Base-by-base conservation (phyloP, 2,888 invertebrate genomes). In the Sthenelais limicola region DNA sequence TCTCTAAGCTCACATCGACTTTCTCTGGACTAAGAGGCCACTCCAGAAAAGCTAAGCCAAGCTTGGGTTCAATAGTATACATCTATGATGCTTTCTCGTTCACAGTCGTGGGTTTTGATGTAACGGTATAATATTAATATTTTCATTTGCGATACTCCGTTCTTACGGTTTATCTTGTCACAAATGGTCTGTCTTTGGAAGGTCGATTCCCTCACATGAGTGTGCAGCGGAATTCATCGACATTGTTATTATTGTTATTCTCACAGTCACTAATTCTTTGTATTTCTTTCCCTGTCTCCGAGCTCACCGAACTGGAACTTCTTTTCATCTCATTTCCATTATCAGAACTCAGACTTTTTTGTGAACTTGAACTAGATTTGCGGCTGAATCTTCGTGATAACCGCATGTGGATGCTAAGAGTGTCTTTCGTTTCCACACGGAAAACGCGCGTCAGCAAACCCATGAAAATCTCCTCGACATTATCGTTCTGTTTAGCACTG, bases 401-500 rank as follows among this genome's bases (percentile, higher is more conserved):
- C 4, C 62, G 62, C 18, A 43, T 62, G 38, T 62, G 62, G 38
- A 62, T 62, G 62, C 62, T 62, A 4, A 62, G 62, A 2, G 62
- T 62, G 62, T 62, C 62, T 26, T 62, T 62, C 3, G 62, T 62
- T 26, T 62, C 62, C 38, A 43, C 26, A 24, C 43, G 35, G 38
- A 62, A 62, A 26, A 62, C 62, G 1, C 62, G 35, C 21, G 62
- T 68, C 3, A 68, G 49, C 7, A 68, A 48, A 5, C 49, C 68
- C 48, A 68, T 47, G 49, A 68, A 68, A 32, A 48, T n/a, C 48
- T 47, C 68, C 21, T 68, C 38, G 9, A 68, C 68, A 30, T 68
- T 68, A 21, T 30, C 68, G 68, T 68, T 68, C 48, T 38, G 35
- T 48, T 49, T 68, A 48, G 68, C 68, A 48, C 68, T 68, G 7